Percentiles rank a stretch among this genome's conserved stretches.
These are phyloP conservation scores for Trachymyrmex septentrionalis DNA, from an alignment of 1,140 invertebrate species.

Conservation along the genomic window DNA sequence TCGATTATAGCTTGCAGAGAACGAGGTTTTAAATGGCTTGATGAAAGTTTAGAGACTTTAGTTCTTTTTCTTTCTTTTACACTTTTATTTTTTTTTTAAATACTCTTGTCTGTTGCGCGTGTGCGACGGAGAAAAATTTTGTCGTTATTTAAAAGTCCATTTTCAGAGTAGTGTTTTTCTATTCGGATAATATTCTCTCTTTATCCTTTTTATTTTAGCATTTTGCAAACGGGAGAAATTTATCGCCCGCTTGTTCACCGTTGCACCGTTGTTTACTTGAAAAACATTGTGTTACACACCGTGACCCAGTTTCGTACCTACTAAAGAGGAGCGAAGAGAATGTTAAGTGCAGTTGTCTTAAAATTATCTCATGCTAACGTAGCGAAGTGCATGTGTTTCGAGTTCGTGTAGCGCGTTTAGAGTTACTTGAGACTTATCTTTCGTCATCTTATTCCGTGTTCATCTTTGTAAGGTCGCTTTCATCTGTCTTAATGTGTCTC, in stretches of 20 bases:
- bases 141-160: background rate
- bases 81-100: conserved; percentile 3
- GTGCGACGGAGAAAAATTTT: background rate
- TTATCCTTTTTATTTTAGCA: conserved; percentile 32
- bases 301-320: conserved; percentile 38
- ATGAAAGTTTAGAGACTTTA: background rate
- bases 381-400: conserved; percentile 40
- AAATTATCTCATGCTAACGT: conserved; percentile 40
- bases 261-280: conserved; percentile 44
- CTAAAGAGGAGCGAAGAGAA: conserved; percentile 19
- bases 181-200: conserved; percentile 11
- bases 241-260: conserved; percentile 53
- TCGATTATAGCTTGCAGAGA: conserved; percentile 29
- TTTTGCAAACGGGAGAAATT: conserved; percentile 19
- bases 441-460: conserved; percentile 36
- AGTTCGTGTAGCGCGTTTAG: conserved; percentile 22
- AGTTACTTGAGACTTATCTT: conserved; percentile 31
- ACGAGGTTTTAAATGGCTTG: conserved; percentile 34
- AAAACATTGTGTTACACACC: conserved; percentile 43
- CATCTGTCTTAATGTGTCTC: conserved; percentile 31
- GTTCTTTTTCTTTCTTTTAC: background rate
- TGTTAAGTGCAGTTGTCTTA: conserved; percentile 58
- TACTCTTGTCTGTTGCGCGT: background rate
- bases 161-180: conserved; percentile 25
- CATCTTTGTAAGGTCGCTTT: conserved; percentile 3